These are phyloP conservation scores for Perdita meconis DNA, from an alignment of 2,888 invertebrate genomes.

Conservation along the genomic window DNA sequence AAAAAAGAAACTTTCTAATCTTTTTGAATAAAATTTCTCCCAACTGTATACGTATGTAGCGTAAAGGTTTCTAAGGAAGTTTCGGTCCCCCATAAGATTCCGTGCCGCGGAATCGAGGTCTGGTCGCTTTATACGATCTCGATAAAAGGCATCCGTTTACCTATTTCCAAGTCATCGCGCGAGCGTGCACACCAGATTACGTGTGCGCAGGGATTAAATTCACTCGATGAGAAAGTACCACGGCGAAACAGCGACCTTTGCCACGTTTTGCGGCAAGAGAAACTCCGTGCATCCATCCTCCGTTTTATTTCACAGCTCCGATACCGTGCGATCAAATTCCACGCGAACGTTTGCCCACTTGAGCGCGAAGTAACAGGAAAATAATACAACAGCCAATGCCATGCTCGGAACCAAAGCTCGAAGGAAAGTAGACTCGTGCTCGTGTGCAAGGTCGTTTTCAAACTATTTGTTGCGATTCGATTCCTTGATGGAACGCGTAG, in stretches of 20 bases:
- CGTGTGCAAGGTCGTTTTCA: not conserved
- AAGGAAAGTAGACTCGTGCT: slow-evolving; percentile 4
- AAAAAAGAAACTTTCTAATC: no score
- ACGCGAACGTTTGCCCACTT: not conserved
- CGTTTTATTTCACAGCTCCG: not conserved
- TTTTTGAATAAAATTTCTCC: no score
- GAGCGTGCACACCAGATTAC: slow-evolving; percentile 22
- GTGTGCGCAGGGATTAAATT: slow-evolving; percentile 43
- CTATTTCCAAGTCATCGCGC: slow-evolving; percentile 32
- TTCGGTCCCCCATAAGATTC: slow-evolving; percentile 39
- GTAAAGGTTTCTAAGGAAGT: slow-evolving; percentile 23
- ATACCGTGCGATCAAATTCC: slow-evolving; percentile 25
- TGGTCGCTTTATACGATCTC: slow-evolving; percentile 30
- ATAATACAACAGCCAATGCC: not conserved
- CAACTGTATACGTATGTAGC: no score
- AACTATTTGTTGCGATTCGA: not conserved
- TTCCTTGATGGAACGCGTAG: no score
- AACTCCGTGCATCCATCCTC: slow-evolving; percentile 35
- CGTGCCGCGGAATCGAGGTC: slow-evolving; percentile 36
- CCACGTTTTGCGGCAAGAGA: slow-evolving; percentile 46
- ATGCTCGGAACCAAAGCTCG: no score
- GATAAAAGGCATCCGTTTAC: slow-evolving; percentile 28
- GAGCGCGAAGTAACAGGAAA: not conserved
- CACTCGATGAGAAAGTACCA: slow-evolving; percentile 59
- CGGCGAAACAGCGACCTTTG: slow-evolving; percentile 60